Base-by-base conservation (phyloP, 1,140 invertebrate genomes). In the Spodoptera frugiperda region DNA sequence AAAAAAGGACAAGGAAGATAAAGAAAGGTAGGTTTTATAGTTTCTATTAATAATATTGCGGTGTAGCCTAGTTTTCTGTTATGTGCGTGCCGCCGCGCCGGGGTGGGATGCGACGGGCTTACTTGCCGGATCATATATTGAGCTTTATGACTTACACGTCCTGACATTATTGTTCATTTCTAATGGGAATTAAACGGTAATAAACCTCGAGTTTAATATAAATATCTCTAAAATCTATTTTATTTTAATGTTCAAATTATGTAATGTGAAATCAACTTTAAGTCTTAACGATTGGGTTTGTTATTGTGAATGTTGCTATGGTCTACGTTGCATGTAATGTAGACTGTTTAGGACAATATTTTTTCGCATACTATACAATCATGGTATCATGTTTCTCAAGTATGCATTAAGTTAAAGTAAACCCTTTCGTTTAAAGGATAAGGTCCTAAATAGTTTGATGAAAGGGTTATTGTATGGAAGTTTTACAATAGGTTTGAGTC, bases 1-100 rank as follows among this genome's bases (percentile, higher is more conserved):
- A 92, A 73, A 92, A 91, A 82, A 87, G 89, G 68, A 90, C 81
- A 67, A 88, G 90, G 70, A 92, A 91, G 83, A 87, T 90, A 46
- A 91, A 88, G 76, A 92, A 85, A 90, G 91, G 91, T 92, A 74
- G 85, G 44, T 48, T 48, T n/a, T 0, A n/a, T 25, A 25, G 9
- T 1, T 2, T 67, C 17, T 67, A 21, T 25, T 25, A n/a, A 8
- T 49, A 33, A 15, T 61, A 15, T 49, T 49, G 33, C 10, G 14
- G 39, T 65, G 17, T 15, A 44, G n/a, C 10, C 33, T 57, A 57
- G 54, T 57, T 46, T 44, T 63, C 25, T 44, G 57, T 61, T 10
- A 21, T 53, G 21, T 61, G 30, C 33, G 59, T 63, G 33, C 33
- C 25, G n/a, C 15, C 8, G 59, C 5, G 12, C 8, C 44, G 33